Evolutionary conservation across 2,113 vertebrate genomes (phyloP).

Genomic region (Abramis brama): DNA sequence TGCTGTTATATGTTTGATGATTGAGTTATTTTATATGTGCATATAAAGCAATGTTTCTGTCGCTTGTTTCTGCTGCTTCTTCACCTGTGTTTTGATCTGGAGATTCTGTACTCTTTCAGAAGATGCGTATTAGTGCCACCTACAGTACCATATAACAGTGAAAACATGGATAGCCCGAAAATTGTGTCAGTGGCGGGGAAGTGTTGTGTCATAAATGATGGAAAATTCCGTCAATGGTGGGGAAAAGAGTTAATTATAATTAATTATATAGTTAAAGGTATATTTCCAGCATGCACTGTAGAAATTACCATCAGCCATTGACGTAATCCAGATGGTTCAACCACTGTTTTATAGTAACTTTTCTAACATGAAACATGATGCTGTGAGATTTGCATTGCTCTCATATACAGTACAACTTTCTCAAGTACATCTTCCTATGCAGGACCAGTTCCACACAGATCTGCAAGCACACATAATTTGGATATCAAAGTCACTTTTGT

Average conservation of each 20-base stretch:
- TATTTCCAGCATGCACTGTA: background rate
- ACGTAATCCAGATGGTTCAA: background rate
- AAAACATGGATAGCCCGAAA: too few species aligned
- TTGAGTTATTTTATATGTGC: too few species aligned
- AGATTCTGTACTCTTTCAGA: too few species aligned
- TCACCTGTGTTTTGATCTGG: too few species aligned
- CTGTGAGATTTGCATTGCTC: background rate
- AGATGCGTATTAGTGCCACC: too few species aligned
- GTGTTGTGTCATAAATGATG: too few species aligned
- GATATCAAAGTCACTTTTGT: conserved; percentile 36
- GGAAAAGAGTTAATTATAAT: background rate
- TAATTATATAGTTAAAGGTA: background rate
- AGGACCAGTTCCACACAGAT: background rate
- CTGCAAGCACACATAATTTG: conserved; percentile 5
- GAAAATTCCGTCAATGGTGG: too few species aligned
- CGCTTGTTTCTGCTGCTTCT: too few species aligned
- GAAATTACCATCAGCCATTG: background rate
- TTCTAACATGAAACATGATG: background rate
- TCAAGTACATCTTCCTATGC: background rate
- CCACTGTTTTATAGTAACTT: background rate
- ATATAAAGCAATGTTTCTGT: too few species aligned
- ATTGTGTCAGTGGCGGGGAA: too few species aligned
- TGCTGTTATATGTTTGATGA: too few species aligned
- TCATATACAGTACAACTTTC: background rate
- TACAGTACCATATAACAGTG: too few species aligned